Evolutionary conservation across 2,797 vertebrate genomes (phyloP).

Genomic region (Sebastes kiyomatsui): DNA sequence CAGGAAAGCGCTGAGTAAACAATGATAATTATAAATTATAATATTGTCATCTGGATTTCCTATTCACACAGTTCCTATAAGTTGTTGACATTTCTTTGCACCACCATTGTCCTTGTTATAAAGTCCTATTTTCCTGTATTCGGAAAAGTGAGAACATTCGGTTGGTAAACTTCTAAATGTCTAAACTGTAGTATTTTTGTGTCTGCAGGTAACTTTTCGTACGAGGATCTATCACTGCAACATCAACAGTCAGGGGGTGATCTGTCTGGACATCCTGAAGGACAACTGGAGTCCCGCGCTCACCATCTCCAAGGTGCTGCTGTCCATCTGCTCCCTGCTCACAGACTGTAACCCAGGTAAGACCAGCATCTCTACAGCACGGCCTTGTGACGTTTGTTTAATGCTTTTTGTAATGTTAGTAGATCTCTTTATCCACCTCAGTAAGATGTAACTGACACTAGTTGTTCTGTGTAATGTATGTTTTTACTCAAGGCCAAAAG

Average conservation of each 20-base stretch:
- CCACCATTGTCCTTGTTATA: neutral
- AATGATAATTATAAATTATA: neutral
- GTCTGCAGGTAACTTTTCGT: constrained; percentile 91
- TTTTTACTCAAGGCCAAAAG: constrained; percentile 20
- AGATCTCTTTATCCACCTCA: neutral
- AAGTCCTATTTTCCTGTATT: neutral
- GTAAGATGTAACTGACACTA: neutral
- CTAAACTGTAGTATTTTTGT: neutral
- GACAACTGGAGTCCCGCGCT: constrained; percentile 98
- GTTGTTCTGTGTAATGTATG: neutral
- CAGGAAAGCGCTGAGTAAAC: neutral
- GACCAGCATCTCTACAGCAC: neutral
- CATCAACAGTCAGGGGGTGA: constrained; percentile 98
- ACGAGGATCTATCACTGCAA: constrained; percentile 99
- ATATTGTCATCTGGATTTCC: neutral
- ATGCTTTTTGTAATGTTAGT: neutral
- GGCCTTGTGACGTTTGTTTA: neutral
- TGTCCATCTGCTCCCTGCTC: constrained; percentile 98
- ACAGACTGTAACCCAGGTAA: constrained; percentile 98
- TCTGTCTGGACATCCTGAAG: constrained; percentile 98
- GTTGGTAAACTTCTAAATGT: neutral
- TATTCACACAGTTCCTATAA: too few species aligned
- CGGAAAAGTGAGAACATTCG: neutral
- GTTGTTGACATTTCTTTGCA: neutral
- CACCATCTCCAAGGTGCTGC: constrained; percentile 97